Base-by-base conservation (phyloP, 2,888 invertebrate genomes). In the Cataglyphis altisquamis region DNA sequence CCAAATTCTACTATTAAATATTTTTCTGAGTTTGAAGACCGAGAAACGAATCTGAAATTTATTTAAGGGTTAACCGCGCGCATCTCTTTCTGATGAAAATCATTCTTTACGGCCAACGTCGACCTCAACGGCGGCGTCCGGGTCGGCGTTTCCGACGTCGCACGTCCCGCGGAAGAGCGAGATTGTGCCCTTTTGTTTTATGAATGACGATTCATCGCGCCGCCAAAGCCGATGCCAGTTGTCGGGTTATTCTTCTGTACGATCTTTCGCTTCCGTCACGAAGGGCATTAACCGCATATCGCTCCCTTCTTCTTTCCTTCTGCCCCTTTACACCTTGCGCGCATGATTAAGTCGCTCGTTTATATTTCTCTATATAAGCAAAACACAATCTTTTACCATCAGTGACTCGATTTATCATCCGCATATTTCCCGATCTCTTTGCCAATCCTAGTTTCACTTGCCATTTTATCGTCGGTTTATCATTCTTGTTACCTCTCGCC, bases 171-270 rank as follows among this genome's bases (percentile, higher is more conserved):
- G 68, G 32, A 45, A 41, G 57, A 60, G 36, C 45, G 70, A 78
- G 78, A 80, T 80, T 48, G 70, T 72, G 57, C 60, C 12, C 45
- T 48, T 60, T 72, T 72, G 72, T 80, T 80, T 80, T 80, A 80
- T 72, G 78, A 80, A 80, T 80, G 60, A 57, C 78, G 57, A 39
- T 70, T 57, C 57, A 80, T 72, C 36, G 72, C 72, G 78, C 29
- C 18, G 25, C 55, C 32, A 18, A 62, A 66, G 67, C 66, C 41
- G 41, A 32, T 77, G 66, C 77, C 32, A 57, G 66, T 75, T 66
- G 75, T 41, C 72, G 72, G 60, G 18, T 80, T 70, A 80, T 48
- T 80, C 52, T 80, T 68, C 41, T 36, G n/a, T 8, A 32, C 41
- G 10, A 32, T 45, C 21, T 10, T 57, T 70, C 70, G 77, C 29